These are phyloP conservation scores for Steatornis caripensis DNA, from an alignment of 2,113 vertebrate genomes.

Conservation along the genomic window DNA sequence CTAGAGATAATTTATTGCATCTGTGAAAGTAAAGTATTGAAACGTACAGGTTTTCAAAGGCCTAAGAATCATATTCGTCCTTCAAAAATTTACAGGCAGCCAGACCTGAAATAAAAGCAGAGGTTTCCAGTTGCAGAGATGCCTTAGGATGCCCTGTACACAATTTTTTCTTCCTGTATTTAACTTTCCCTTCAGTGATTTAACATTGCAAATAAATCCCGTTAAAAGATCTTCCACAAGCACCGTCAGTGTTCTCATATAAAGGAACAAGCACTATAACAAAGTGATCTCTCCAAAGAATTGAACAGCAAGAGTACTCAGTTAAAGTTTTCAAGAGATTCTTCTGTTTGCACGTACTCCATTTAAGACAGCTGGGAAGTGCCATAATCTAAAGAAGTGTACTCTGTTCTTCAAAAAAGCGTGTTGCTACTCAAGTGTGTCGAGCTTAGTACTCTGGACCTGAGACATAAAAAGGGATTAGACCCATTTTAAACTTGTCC, in stretches of 20 bases:
- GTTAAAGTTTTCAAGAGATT: neutral
- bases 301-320: neutral
- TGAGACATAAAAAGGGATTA: neutral
- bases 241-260: neutral
- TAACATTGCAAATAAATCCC: slow-evolving; percentile 37
- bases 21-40: slow-evolving; percentile 25
- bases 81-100: neutral
- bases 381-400: neutral
- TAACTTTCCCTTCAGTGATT: slow-evolving; percentile 45
- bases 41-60: neutral
- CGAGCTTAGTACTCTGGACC: neutral
- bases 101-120: neutral
- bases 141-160: neutral
- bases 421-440: neutral
- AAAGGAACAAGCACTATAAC: neutral
- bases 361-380: neutral
- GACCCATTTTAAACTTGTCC: neutral
- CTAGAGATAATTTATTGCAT: slow-evolving; percentile 38
- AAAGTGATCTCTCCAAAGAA: slow-evolving; percentile 17
- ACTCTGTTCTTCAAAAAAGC: neutral
- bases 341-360: neutral
- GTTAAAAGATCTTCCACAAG: slow-evolving; percentile 30
- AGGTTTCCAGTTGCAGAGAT: neutral
- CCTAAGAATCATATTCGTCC: neutral
- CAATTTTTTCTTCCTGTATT: slow-evolving; percentile 39